phyloP scores from a whole-genome alignment of 2,797 vertebrate genomes.

The Limosa lapponica region DNA sequence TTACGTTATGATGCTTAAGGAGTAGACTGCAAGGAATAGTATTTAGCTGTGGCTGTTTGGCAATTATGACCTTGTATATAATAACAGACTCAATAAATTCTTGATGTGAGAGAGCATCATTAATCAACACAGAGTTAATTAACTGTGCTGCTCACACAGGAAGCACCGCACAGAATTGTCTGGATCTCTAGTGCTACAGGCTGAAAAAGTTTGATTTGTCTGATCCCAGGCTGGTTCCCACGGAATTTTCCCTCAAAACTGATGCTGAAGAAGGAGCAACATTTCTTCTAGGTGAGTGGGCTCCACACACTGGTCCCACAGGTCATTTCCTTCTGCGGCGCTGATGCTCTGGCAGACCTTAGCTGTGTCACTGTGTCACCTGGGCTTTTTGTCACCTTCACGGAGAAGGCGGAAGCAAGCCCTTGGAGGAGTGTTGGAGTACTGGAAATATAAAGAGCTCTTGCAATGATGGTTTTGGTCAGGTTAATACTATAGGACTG shows the following conservation, averaged over 20 bases:
- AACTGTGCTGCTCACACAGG: conserved; percentile 20
- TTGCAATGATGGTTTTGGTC: not conserved
- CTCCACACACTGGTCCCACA: not conserved
- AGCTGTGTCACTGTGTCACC: not conserved
- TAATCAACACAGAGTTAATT: conserved; percentile 62
- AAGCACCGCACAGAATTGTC: not conserved
- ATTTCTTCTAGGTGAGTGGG: not conserved
- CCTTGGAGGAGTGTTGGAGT: not conserved
- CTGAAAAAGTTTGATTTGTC: not conserved
- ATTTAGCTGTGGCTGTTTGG: conserved; percentile 57
- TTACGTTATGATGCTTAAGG: conserved; percentile 19
- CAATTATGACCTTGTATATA: conserved; percentile 55
- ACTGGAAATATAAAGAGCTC: not conserved
- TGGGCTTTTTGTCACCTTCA: not conserved
- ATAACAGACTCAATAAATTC: conserved; percentile 58
- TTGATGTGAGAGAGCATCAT: conserved; percentile 39
- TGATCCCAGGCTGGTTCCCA: not conserved
- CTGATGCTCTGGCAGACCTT: not conserved
- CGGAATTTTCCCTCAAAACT: not conserved
- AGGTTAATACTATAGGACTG: not conserved
- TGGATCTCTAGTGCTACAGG: not conserved
- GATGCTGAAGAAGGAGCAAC: not conserved
- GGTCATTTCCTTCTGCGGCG: not conserved
- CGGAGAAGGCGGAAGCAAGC: not conserved
- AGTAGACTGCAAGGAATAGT: conserved; percentile 29